These are phyloP conservation scores for Eristalis intricaria DNA, from an alignment of 2,888 invertebrate species.

Conservation along the genomic window DNA sequence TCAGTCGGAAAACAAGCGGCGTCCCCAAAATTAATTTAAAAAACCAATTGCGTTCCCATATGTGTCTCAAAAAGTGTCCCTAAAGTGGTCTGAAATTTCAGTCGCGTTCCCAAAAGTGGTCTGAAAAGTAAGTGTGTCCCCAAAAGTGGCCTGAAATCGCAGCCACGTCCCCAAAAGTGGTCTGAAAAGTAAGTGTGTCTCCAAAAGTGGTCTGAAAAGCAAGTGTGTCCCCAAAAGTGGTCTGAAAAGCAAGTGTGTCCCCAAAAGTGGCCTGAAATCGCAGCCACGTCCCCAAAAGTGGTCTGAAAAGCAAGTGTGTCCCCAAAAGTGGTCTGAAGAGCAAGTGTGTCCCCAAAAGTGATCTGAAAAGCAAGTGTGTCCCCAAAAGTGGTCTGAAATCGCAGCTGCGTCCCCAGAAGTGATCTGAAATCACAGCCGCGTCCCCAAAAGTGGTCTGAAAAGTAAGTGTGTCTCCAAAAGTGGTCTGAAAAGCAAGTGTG, in stretches of 20 bases:
- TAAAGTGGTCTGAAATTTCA: background rate
- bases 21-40: background rate
- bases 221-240: background rate
- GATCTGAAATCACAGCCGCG: background rate
- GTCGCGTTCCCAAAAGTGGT: background rate
- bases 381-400: background rate
- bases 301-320: background rate
- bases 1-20: background rate
- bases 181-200: background rate
- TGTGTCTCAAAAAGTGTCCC: background rate
- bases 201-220: background rate
- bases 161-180: background rate
- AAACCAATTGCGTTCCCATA: background rate
- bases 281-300: background rate
- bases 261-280: background rate
- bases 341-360: background rate
- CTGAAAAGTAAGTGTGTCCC: background rate
- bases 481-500: background rate
- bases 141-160: background rate
- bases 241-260: background rate
- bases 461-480: background rate
- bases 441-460: background rate
- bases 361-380: background rate
- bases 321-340: background rate
- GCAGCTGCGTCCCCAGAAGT: background rate